Evolutionary conservation across 2,888 invertebrate genomes (phyloP), one percentile per base, ranked within the genome.

Genomic region (Drosophila picticornis): DNA sequence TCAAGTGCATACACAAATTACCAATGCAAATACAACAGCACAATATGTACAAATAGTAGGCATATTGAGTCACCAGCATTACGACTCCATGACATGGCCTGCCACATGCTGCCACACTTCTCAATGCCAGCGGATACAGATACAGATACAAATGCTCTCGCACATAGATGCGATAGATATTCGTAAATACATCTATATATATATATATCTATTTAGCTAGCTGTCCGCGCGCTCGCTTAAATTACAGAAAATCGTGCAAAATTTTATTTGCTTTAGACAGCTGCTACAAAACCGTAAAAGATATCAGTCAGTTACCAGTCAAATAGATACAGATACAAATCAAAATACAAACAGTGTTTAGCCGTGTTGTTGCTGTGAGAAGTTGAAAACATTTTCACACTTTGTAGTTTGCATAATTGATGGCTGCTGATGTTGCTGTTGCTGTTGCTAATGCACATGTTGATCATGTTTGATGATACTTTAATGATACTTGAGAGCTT

Each of bases 1-100:
- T 89, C 90, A 89, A 89, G 89, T 89, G 89, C 89, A 89, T 90
- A 82, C 82, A 88, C 90, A 90, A 91, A 89, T 89, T 91, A 90
- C 82, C 90, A 86, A 72, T 80, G 86, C 88, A 90, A 83, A 91
- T 79, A 86, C 72, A 80, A 75, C 73, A 72, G 73, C 71, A 76
- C 71, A 71, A 70, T 69, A 36, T 27, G 51, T 66, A 77, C 32
- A 79, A 70, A 73, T 72, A 68, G 81, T 88, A 81, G 84, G 86
- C 84, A 83, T 81, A 85, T 84, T 85, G 89, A 85, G 87, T 88
- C 89, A 85, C 68, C 84, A 55, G 31, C 32, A 57, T 57, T 57
- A 27, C 56, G 38, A 73, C 68, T 69, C 62, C 78, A 77, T 73
- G 73, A 77, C 70, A 77, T 74, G 70, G 77, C 79, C 79, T 72